phyloP scores from a whole-genome alignment of 2,797 vertebrate species.

The Falco columbarius region DNA sequence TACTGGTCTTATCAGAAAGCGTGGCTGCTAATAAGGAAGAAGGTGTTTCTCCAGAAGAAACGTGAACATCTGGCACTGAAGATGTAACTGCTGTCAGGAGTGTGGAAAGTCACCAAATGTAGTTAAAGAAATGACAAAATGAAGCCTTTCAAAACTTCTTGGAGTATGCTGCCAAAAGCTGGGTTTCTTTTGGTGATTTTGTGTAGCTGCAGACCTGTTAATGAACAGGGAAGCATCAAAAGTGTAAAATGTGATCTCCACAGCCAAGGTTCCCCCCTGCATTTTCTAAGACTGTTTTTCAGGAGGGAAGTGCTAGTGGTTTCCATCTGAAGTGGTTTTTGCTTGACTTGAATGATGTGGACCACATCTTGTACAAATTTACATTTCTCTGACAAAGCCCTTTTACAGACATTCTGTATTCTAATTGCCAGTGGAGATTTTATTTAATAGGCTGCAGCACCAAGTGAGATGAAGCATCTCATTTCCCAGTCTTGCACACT shows the following conservation, averaged over 20 bases:
- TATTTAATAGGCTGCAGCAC: background rate
- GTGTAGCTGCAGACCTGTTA: background rate
- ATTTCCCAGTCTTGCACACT: background rate
- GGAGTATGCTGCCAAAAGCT: background rate
- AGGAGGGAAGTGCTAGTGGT: fast-evolving
- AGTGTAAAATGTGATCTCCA: background rate
- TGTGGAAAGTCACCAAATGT: background rate
- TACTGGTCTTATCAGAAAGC: background rate
- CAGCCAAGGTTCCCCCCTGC: background rate
- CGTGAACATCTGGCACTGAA: background rate
- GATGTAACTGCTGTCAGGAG: background rate
- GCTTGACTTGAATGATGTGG: background rate
- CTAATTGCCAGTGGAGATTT: background rate
- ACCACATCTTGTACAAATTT: background rate
- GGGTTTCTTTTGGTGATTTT: background rate
- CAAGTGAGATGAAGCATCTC: background rate
- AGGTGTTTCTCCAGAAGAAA: background rate
- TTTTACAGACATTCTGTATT: background rate
- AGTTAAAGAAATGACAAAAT: background rate
- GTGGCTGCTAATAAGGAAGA: background rate
- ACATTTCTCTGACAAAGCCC: background rate
- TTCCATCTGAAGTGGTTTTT: background rate
- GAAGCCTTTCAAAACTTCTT: background rate
- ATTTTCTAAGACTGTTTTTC: background rate
- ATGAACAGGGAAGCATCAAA: background rate